phyloP scores from a whole-genome alignment of 92 coral and sea anemone genomes.

The Chrysogorgia sp. region DNA sequence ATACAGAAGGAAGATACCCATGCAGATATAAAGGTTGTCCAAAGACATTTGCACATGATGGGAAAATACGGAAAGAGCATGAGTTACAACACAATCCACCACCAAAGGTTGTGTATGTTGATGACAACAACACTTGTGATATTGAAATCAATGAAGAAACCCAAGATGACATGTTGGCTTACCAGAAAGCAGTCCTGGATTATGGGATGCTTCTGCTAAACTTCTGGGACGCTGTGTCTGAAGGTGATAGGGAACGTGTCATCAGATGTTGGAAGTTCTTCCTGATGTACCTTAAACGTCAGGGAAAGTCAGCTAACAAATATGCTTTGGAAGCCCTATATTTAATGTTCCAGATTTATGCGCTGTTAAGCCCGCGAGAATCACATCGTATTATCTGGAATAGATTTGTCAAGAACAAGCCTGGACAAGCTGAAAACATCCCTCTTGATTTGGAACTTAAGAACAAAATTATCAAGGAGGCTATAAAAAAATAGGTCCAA shows the following conservation, averaged over 20 bases:
- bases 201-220: neutral
- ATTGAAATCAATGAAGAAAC: too few relatives aligned
- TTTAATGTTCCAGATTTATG: neutral
- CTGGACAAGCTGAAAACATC: neutral
- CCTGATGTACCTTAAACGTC: neutral
- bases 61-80: too few relatives aligned
- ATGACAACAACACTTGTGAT: too few relatives aligned
- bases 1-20: too few relatives aligned
- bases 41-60: too few relatives aligned
- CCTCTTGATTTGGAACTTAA: constrained; percentile 15
- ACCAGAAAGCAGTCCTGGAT: neutral
- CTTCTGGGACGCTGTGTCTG: neutral
- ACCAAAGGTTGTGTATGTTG: too few relatives aligned
- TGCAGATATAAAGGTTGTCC: too few relatives aligned
- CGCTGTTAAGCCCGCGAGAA: neutral
- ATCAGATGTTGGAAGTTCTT: neutral
- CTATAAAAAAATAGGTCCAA: constrained; percentile 73
- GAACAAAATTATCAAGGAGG: constrained; percentile 38
- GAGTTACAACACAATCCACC: too few relatives aligned
- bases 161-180: too few relatives aligned
- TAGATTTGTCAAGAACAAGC: neutral
- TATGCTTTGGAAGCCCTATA: neutral
- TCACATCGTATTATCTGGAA: neutral
- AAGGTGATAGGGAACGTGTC: neutral
- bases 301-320: neutral